phyloP scores from a whole-genome alignment of 2,888 invertebrate species.

The Heterodera filipjevi region DNA sequence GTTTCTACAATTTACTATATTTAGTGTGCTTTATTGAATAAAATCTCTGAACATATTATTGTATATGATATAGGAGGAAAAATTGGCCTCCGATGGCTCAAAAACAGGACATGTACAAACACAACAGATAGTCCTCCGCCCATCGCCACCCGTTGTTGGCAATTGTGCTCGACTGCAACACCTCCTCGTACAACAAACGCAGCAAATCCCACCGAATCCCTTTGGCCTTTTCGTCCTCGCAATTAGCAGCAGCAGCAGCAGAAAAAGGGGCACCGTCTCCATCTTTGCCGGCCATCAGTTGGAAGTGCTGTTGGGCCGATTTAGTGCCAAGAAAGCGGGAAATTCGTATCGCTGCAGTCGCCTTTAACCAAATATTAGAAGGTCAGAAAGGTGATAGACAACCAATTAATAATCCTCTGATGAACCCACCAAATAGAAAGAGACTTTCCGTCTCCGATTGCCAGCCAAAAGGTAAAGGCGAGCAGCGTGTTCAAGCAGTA shows the following conservation, averaged over 20 bases:
- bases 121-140: constrained; percentile 22
- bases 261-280: neutral
- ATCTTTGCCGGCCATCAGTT: neutral
- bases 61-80: neutral
- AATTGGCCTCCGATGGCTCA: neutral
- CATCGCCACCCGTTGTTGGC: constrained; percentile 25
- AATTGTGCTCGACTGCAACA: constrained; percentile 11
- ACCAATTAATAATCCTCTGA: too few species aligned
- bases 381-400: neutral
- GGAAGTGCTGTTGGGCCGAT: constrained; percentile 1
- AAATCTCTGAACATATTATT: neutral
- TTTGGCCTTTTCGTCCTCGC: neutral
- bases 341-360: constrained; percentile 12
- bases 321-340: neutral
- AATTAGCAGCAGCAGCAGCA: neutral
- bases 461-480: constrained; percentile 80
- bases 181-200: constrained; percentile 8
- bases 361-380: too few species aligned
- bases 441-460: constrained; percentile 82
- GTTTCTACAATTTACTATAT: too few species aligned
- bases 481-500: constrained; percentile 91
- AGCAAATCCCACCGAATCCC: neutral
- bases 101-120: constrained; percentile 22
- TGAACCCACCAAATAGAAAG: constrained; percentile 76
- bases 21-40: neutral